phyloP scores from a whole-genome alignment of 2,797 vertebrate species.

The Bryconaethiops microstoma region DNA sequence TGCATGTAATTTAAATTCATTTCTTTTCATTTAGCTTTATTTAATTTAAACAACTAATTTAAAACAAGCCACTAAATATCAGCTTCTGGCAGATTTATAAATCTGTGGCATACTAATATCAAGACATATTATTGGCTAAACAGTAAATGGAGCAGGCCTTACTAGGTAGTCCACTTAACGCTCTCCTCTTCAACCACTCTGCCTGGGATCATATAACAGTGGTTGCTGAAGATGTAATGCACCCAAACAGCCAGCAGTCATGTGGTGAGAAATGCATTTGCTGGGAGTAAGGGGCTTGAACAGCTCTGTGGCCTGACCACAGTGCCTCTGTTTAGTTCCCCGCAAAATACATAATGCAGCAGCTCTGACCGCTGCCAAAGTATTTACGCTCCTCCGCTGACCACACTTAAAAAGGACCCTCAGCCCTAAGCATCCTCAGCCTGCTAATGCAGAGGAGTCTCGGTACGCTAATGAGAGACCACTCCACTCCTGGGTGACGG shows the following conservation, averaged over 20 bases:
- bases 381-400: slow-evolving; percentile 57
- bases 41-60: no score
- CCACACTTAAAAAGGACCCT: slow-evolving; percentile 52
- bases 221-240: slow-evolving; percentile 56
- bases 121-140: neutral
- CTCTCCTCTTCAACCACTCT: slow-evolving; percentile 54
- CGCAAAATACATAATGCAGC: slow-evolving; percentile 75
- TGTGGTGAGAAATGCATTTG: slow-evolving; percentile 56
- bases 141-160: neutral
- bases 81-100: neutral
- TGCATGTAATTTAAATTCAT: no score
- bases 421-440: slow-evolving; percentile 42
- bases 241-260: slow-evolving; percentile 51
- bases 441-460: slow-evolving; percentile 24
- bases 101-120: no score
- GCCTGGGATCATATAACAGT: slow-evolving; percentile 72
- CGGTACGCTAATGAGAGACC: slow-evolving; percentile 40
- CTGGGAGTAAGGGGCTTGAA: slow-evolving; percentile 52
- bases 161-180: neutral
- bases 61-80: no score
- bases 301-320: slow-evolving; percentile 57
- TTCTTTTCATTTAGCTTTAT: no score
- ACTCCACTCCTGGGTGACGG: slow-evolving; percentile 22
- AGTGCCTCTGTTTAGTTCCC: slow-evolving; percentile 60
- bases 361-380: slow-evolving; percentile 68